These are phyloP conservation scores for Glomeris maerens DNA, from an alignment of 1,140 invertebrate genomes.

Conservation along the genomic window DNA sequence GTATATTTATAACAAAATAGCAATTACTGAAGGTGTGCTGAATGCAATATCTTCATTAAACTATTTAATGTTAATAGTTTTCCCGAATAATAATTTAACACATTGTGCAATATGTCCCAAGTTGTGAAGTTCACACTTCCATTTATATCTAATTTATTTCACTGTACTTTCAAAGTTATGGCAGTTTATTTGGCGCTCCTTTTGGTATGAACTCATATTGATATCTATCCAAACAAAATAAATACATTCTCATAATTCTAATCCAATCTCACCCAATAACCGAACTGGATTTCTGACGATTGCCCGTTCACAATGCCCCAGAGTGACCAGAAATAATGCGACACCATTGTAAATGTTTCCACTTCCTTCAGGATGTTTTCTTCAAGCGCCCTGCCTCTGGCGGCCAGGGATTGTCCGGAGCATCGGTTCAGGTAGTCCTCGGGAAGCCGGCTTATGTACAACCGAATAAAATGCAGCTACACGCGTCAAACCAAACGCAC, in stretches of 20 bases:
- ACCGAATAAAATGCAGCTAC: slow-evolving; percentile 28
- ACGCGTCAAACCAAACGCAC: slow-evolving; percentile 13
- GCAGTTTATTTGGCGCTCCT: neutral
- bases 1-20: slow-evolving; percentile 3
- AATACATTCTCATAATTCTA: slow-evolving; percentile 8
- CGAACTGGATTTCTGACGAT: slow-evolving; percentile 79
- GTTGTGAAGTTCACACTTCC: no score
- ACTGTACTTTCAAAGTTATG: neutral
- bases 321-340: slow-evolving; percentile 84
- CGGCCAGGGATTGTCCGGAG: slow-evolving; percentile 21
- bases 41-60: neutral
- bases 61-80: neutral
- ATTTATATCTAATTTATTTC: no score
- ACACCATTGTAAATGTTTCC: slow-evolving; percentile 62
- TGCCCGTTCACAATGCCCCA: slow-evolving; percentile 81
- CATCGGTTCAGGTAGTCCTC: slow-evolving; percentile 13
- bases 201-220: neutral
- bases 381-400: no score
- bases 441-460: slow-evolving; percentile 23
- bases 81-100: neutral
- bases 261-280: slow-evolving; percentile 65
- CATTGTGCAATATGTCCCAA: neutral
- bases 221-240: neutral
- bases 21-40: neutral
- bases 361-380: slow-evolving; percentile 54